Evolutionary conservation across 1,140 invertebrate species (phyloP).

Genomic region (Lepidurus arcticus): DNA sequence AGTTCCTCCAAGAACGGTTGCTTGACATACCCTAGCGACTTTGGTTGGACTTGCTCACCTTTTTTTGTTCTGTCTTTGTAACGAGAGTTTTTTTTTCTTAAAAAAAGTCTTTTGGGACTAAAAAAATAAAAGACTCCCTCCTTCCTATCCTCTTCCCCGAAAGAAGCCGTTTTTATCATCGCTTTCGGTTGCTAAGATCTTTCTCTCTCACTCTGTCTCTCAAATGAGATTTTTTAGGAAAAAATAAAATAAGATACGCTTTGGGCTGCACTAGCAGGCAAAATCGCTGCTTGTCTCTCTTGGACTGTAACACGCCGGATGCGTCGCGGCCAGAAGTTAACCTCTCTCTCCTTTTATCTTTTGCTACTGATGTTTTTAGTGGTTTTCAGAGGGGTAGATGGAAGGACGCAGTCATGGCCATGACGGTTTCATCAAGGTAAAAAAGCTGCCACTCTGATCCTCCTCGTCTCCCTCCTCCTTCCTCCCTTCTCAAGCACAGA

Average conservation of each 20-base stretch:
- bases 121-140: too few relatives aligned
- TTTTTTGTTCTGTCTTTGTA: neutral
- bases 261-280: conserved; percentile 1
- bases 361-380: neutral
- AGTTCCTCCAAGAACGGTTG: neutral
- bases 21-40: neutral
- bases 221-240: neutral
- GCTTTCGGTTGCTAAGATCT: neutral
- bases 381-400: neutral
- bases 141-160: too few relatives aligned
- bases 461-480: neutral
- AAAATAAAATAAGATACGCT: conserved; percentile 7
- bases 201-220: neutral
- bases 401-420: neutral
- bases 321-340: neutral
- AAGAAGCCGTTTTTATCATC: too few relatives aligned
- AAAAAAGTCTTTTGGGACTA: too few relatives aligned
- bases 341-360: conserved; percentile 2
- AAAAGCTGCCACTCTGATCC: too few relatives aligned
- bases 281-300: neutral
- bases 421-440: conserved; percentile 13
- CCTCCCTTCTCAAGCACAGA: neutral
- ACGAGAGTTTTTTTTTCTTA: neutral
- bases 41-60: neutral
- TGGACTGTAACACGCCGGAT: neutral